These are phyloP conservation scores for Thalassaphorura encarpata DNA, from an alignment of 1,140 invertebrate species.

Conservation along the genomic window DNA sequence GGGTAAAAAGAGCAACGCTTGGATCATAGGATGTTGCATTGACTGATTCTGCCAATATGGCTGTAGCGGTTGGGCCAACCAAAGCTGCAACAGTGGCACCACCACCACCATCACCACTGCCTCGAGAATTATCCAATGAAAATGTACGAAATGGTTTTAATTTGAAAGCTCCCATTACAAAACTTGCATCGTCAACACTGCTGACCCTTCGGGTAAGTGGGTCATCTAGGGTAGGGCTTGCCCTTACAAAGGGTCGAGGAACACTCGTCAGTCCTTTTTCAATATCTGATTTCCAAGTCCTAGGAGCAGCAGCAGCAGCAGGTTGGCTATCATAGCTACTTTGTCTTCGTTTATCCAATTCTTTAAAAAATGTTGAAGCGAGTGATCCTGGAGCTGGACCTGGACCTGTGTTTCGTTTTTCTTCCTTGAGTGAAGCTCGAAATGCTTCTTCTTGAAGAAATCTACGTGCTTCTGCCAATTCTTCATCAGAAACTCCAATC, in stretches of 20 bases:
- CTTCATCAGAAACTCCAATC: constrained; percentile 66
- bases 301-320: neutral
- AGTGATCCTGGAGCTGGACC: neutral
- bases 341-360: neutral
- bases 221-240: neutral
- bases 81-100: no score
- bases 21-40: no score
- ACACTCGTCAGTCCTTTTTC: constrained; percentile 5
- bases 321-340: neutral
- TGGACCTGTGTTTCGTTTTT: neutral
- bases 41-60: no score
- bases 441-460: constrained; percentile 43
- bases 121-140: constrained; percentile 18
- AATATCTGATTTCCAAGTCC: constrained; percentile 7
- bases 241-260: neutral
- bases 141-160: constrained; percentile 22
- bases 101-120: neutral
- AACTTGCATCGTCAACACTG: constrained; percentile 1
- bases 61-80: no score
- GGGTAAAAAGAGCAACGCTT: constrained; percentile 37
- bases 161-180: constrained; percentile 2
- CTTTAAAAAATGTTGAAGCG: neutral
- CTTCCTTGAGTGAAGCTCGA: constrained; percentile 3
- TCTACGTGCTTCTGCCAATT: constrained; percentile 59
- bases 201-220: neutral